phyloP scores from a whole-genome alignment of 2,888 invertebrate species.

The Himalopsyche japonica region DNA sequence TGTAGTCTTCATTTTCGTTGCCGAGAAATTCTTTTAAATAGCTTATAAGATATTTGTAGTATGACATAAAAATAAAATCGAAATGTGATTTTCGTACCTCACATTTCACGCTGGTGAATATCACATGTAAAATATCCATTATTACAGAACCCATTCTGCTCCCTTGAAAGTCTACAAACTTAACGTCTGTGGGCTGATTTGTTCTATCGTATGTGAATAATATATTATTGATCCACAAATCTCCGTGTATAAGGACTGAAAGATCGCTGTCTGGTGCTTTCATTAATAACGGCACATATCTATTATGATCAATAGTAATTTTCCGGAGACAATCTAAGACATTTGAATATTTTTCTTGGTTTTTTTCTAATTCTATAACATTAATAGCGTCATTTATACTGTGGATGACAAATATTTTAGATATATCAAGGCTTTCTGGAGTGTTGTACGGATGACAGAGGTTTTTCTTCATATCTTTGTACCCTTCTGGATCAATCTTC shows the following conservation, averaged over 20 bases:
- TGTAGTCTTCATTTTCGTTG: constrained; percentile 12
- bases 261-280: constrained; percentile 3
- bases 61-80: constrained; percentile 14
- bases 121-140: constrained; percentile 26
- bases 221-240: constrained; percentile 46
- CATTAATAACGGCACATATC: not conserved
- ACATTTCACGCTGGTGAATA: constrained; percentile 34
- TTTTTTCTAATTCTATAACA: not conserved
- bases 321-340: constrained; percentile 10
- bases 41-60: constrained; percentile 8
- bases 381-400: constrained; percentile 12
- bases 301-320: not conserved
- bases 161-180: constrained; percentile 50
- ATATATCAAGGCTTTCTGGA: constrained; percentile 1
- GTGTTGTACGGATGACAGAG: constrained; percentile 30
- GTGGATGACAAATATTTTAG: constrained; percentile 1
- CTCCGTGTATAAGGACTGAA: constrained; percentile 46
- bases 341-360: not conserved
- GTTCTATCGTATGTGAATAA: constrained; percentile 44
- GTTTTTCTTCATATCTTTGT: constrained; percentile 7
- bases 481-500: constrained; percentile 17
- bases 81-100: constrained; percentile 17
- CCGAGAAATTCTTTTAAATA: constrained; percentile 17
- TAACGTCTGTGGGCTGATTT: constrained; percentile 43
- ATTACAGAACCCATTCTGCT: constrained; percentile 41